phyloP scores from a whole-genome alignment of 2,797 vertebrate species.

The Tolypeutes matacus region DNA sequence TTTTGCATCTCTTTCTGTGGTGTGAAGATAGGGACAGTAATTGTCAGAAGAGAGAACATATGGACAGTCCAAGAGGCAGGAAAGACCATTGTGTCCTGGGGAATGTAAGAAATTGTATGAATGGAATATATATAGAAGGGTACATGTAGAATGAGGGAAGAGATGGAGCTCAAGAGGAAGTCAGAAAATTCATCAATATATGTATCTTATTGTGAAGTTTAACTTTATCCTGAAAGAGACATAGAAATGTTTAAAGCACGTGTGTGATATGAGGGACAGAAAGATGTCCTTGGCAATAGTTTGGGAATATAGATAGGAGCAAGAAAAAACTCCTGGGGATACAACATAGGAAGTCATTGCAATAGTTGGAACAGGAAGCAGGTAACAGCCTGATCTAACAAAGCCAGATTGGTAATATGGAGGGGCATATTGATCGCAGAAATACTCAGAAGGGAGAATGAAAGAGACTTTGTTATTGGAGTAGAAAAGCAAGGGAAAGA shows the following conservation, averaged over 20 bases:
- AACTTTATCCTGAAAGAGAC: background rate
- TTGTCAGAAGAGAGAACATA: background rate
- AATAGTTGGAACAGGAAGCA: background rate
- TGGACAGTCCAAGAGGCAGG: background rate
- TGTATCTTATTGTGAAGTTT: background rate
- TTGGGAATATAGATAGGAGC: background rate
- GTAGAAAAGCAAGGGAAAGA: background rate
- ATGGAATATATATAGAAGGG: background rate
- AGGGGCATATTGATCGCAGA: background rate
- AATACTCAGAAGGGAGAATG: background rate
- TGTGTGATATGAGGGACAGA: background rate
- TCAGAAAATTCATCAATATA: background rate
- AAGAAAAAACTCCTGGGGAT: background rate
- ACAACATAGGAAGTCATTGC: background rate
- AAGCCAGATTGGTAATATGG: background rate
- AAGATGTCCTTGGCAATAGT: constrained; percentile 11
- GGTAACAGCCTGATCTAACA: background rate
- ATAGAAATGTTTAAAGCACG: constrained; percentile 8
- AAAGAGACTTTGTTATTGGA: background rate
- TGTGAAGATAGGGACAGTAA: background rate
- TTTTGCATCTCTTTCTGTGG: background rate
- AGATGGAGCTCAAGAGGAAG: background rate
- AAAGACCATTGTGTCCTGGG: background rate
- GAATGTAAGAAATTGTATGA: background rate
- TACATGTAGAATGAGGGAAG: background rate